phyloP scores from a whole-genome alignment of 2,888 invertebrate genomes.

The Ceratothoa steindachneri region DNA sequence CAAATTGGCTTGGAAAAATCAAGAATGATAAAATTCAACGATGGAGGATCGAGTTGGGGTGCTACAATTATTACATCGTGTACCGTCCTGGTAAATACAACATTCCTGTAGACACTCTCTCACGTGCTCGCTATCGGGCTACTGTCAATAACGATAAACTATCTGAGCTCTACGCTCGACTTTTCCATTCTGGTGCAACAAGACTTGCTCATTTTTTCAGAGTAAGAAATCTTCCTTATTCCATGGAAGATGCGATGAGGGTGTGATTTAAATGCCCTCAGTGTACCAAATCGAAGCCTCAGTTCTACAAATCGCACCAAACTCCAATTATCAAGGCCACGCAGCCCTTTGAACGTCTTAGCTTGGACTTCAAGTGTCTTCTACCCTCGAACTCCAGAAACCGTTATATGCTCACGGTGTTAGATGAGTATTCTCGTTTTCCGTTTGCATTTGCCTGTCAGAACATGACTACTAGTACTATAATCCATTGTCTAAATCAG shows the following conservation, averaged over 20 bases:
- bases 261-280: not conserved
- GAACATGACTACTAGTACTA: not conserved
- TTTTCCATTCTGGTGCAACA: conserved; percentile 13
- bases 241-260: not conserved
- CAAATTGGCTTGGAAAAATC: no score
- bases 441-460: conserved; percentile 8
- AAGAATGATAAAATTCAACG: no score
- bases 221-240: conserved; percentile 16
- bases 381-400: not conserved
- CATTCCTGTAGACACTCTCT: no score
- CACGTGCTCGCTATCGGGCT: no score
- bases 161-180: conserved; percentile 14
- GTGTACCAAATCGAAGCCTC: not conserved
- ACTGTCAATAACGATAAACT: conserved; percentile 4
- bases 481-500: not conserved
- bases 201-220: conserved; percentile 11
- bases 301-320: not conserved
- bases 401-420: not conserved
- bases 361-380: not conserved
- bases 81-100: no score
- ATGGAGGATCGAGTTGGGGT: no score
- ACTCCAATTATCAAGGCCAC: not conserved
- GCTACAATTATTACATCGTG: no score
- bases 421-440: not conserved
- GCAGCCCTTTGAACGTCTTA: not conserved